Evolutionary conservation across 2,888 invertebrate genomes (phyloP).

Genomic region (Lysandra coridon): DNA sequence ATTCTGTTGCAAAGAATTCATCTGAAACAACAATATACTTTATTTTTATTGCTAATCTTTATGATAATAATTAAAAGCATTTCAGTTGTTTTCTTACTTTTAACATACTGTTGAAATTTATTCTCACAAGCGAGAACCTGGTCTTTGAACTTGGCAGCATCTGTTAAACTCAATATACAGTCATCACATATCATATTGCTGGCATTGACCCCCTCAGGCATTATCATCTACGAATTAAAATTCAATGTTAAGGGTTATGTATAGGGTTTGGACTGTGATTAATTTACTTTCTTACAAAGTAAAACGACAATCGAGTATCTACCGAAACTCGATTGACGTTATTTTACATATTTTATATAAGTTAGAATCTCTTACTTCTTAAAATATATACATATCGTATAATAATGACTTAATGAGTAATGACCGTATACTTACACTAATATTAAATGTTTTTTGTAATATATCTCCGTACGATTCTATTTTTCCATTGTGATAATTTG

Average conservation of each 20-base stretch:
- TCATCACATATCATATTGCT: slow-evolving; percentile 45
- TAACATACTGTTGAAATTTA: slow-evolving; percentile 43
- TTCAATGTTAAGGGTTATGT: not conserved
- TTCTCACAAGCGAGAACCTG: slow-evolving; percentile 43
- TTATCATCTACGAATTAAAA: slow-evolving; percentile 39
- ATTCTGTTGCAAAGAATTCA: no score
- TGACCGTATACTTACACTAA: slow-evolving; percentile 38
- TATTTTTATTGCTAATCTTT: no score
- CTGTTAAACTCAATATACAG: slow-evolving; percentile 41
- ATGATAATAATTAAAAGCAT: no score
- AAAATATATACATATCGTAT: no score
- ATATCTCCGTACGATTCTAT: slow-evolving; percentile 41
- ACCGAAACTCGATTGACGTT: no score
- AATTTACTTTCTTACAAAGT: no score
- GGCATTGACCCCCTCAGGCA: slow-evolving; percentile 37
- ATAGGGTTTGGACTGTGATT: not conserved
- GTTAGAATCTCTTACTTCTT: no score
- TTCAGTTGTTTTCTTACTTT: slow-evolving; percentile 35
- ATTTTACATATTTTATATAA: no score
- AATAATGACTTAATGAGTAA: no score
- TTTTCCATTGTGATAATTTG: slow-evolving; percentile 32
- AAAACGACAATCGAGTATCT: no score
- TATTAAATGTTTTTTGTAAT: slow-evolving; percentile 41
- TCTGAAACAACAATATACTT: no score
- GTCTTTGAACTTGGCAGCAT: slow-evolving; percentile 42